Evolutionary conservation across 2,888 invertebrate genomes (phyloP).

Genomic region (Tortrix viridana): DNA sequence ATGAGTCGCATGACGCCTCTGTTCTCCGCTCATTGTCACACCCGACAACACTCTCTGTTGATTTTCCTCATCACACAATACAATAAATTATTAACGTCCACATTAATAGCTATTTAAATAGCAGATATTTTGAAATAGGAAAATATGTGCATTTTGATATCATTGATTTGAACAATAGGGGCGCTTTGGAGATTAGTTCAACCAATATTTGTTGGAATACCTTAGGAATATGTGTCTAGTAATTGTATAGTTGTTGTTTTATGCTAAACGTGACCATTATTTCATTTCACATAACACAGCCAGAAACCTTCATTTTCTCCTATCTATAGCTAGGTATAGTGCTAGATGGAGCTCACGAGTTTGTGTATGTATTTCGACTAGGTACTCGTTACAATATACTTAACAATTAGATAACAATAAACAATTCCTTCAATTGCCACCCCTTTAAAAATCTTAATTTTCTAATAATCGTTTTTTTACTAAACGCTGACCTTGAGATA

Average conservation of each 20-base stretch:
- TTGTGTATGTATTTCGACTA: too few species aligned
- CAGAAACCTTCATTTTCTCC: too few species aligned
- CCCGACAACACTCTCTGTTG: conserved; percentile 47
- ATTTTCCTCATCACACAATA: conserved; percentile 46
- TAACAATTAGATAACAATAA: too few species aligned
- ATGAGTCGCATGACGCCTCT: conserved; percentile 16
- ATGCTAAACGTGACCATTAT: too few species aligned
- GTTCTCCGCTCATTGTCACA: conserved; percentile 43
- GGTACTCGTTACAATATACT: too few species aligned
- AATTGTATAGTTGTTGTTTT: neutral
- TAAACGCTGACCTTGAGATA: too few species aligned
- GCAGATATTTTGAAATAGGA: conserved; percentile 31
- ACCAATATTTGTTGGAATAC: conserved; percentile 21
- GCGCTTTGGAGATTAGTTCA: conserved; percentile 24
- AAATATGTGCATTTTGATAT: conserved; percentile 34
- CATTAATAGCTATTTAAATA: conserved; percentile 26
- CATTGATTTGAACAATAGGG: conserved; percentile 33
- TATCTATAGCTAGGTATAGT: too few species aligned
- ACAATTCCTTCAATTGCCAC: too few species aligned
- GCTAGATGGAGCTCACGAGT: too few species aligned
- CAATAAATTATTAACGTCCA: conserved; percentile 36
- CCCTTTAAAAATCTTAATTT: too few species aligned
- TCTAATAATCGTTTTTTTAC: too few species aligned
- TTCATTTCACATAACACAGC: too few species aligned
- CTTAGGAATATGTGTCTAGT: neutral